Evolutionary conservation across 2,888 invertebrate species (phyloP), one percentile per base, ranked within the genome.

Genomic region (Julus scandinavius): DNA sequence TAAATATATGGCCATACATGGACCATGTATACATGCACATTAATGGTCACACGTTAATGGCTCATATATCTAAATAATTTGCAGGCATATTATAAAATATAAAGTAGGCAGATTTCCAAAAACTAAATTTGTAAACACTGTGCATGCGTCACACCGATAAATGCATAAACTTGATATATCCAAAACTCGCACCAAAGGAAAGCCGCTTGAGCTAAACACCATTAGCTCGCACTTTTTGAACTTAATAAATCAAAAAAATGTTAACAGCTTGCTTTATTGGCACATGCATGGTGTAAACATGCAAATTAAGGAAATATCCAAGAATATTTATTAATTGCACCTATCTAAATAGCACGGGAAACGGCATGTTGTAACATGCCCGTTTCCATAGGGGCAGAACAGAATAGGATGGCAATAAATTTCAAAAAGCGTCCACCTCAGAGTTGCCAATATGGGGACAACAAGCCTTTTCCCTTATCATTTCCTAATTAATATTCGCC

Each of bases 401-500:
- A 29, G 29, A 29, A 29, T 1, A 29, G 20, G 11, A 72, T 11
- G 29, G 9, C 29, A 29, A n/a, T 29, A 72, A 72, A 72, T 29
- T 72, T 72, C 2, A 72, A 72, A 72, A 29, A 11, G 11, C n/a
- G 0, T 72, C 4, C 20, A 72, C 11, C 29, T 72, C 72, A 72
- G 11, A 29, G 29, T n/a, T 9, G 2, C 11, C 50, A 50, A 50
- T 29, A 9, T 11, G 63, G 20, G 63, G n/a, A 63, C n/a, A 63
- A n/a, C 7, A n/a, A 17, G 20, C n/a, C 29, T 50, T 50, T 50
- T 50, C 13, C 49, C n/a, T 72, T 72, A 72, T 72, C 29, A 72
- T 29, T 72, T 72, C 29, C 72, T 72, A 29, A 72, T 72, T 72
- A 72, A 72, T 72, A 72, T 72, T 72, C 29, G 72, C 29, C 29